Base-by-base conservation (phyloP, 2,888 invertebrate genomes). In the Erpobdella octoculata region DNA sequence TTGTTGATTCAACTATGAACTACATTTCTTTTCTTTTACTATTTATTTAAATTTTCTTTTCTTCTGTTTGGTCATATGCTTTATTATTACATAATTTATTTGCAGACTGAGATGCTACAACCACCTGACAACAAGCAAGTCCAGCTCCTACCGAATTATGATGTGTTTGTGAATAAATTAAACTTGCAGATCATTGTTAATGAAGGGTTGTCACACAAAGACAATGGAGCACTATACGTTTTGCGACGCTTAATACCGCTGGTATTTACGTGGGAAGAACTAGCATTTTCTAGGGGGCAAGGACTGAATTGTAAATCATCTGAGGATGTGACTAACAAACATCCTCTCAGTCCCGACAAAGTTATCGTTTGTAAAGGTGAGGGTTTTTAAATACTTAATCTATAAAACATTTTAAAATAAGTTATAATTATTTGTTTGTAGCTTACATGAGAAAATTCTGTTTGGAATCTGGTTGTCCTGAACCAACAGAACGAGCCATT, bases 391-490 rank as follows among this genome's bases (percentile, higher is more conserved):
- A n/a, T 2, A 53, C 28, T 15, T n/a, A 9, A 1, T 9, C n/a
- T 2, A 6, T 28, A 18, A 6, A 53, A 25, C 28, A 53, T 12
- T 53, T 53, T 53, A 8, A 53, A 53, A 12, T 25, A 25, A 8
- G 8, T 1, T 12, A 8, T n/a, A 25, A 18, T 48, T 46, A 4
- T 35, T 68, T 41, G 48, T 12, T 41, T 36, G 28, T 58, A 73
- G 73, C 71, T 5, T 73, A 71, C 62, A 73, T 73, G 73, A 64
- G 73, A 36, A 73, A 73, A 67, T 73, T 73, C 31, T 73, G 73
- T 28, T 28, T 73, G 25, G 73, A 73, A 46, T 65, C 53, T n/a
- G 73, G 73, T 18, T 65, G 53, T 21, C 61, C 38, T 15, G 73
- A 73, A 58, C 73, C 73, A 21, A 28, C 73, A 9, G 73, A 73